Evolutionary conservation across 2,113 vertebrate species (phyloP).

Genomic region (Sinocyclocheilus anshuiensis): DNA sequence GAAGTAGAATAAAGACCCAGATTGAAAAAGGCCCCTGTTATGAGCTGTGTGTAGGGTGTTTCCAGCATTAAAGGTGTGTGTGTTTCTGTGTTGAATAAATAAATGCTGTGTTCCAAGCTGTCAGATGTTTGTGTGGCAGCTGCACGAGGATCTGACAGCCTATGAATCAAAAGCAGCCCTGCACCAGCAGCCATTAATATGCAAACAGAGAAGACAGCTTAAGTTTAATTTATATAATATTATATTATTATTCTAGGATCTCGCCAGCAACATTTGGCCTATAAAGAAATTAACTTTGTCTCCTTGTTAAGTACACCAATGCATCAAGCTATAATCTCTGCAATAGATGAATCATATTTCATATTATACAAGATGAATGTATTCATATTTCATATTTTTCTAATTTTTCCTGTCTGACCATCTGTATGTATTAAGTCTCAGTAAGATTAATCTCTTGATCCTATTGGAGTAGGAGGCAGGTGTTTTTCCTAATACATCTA

Average conservation of each 20-base stretch:
- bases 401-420: conserved; percentile 92
- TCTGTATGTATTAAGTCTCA: conserved; percentile 87
- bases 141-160: conserved; percentile 59
- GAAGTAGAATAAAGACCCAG: conserved; percentile 9
- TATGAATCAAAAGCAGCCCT: conserved; percentile 64
- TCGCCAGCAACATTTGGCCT: conserved; percentile 75
- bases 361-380: conserved; percentile 84
- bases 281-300: conserved; percentile 84
- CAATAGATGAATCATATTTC: conserved; percentile 85
- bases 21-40: conserved; percentile 23
- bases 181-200: conserved; percentile 68
- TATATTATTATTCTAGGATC: conserved; percentile 75
- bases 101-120: conserved; percentile 46
- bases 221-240: conserved; percentile 79
- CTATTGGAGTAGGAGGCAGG: conserved; percentile 82
- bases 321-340: conserved; percentile 85
- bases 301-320: conserved; percentile 81
- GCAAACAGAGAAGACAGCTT: conserved; percentile 72
- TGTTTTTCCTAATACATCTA: conserved; percentile 79
- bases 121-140: conserved; percentile 60
- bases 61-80: conserved; percentile 31
- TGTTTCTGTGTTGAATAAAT: conserved; percentile 54
- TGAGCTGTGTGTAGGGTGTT: conserved; percentile 6
- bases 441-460: conserved; percentile 91
- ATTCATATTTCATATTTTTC: conserved; percentile 92